Evolutionary conservation across 2,113 vertebrate species (phyloP).

Genomic region (Colaptes auratus): DNA sequence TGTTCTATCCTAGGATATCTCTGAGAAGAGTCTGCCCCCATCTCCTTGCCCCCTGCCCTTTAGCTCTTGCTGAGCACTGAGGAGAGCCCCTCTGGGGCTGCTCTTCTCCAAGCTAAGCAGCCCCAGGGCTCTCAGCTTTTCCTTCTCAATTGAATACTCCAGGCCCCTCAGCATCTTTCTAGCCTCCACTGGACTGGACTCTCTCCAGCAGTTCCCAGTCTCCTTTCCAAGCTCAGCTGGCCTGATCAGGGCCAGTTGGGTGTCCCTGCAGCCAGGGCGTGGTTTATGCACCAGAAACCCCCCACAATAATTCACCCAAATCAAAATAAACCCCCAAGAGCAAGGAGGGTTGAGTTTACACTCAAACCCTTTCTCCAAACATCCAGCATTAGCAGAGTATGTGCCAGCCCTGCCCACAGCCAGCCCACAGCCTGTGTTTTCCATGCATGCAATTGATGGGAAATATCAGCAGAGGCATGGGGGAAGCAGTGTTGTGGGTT

Average conservation of each 20-base stretch:
- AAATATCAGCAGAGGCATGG: slow-evolving; percentile 12
- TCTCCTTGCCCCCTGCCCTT: too few species aligned
- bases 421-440: slow-evolving; percentile 9
- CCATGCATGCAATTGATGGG: not conserved
- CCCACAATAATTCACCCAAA: not conserved
- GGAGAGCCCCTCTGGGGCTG: too few species aligned
- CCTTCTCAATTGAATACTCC: too few species aligned
- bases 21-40: too few species aligned
- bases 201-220: too few species aligned
- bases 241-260: not conserved
- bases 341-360: not conserved
- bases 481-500: not conserved
- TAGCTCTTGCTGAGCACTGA: too few species aligned
- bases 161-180: too few species aligned
- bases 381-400: not conserved
- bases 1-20: too few species aligned
- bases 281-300: not conserved
- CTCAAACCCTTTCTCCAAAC: slow-evolving; percentile 17
- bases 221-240: not conserved
- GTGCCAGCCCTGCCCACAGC: not conserved
- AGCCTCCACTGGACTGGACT: too few species aligned
- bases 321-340: not conserved
- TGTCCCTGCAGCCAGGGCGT: not conserved
- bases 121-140: too few species aligned
- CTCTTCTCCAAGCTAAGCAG: too few species aligned